Evolutionary conservation across 1,140 invertebrate genomes (phyloP).

Genomic region (Matsumurasca onukii): DNA sequence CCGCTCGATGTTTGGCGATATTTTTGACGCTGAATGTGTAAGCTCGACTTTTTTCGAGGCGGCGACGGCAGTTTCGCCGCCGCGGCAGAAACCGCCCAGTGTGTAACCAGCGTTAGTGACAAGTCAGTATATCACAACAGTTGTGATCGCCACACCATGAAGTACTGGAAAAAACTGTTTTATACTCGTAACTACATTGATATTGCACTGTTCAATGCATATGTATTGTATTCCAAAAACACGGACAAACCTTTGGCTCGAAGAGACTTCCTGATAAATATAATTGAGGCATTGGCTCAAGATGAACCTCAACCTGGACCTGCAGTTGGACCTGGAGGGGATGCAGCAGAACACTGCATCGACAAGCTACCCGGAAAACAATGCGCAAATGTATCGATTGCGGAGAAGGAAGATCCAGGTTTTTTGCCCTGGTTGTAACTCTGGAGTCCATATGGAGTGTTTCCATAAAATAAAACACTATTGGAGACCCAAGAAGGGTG

Average conservation of each 20-base stretch:
- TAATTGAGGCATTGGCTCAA: not conserved
- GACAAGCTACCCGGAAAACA: not conserved
- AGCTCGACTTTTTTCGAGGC: too few species aligned
- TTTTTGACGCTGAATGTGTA: too few species aligned
- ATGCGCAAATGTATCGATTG: not conserved
- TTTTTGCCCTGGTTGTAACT: constrained; percentile 5
- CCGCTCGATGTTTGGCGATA: too few species aligned
- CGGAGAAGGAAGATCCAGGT: not conserved
- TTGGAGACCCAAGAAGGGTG: not conserved
- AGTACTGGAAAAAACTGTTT: constrained; percentile 15
- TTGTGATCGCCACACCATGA: not conserved
- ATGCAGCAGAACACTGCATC: not conserved
- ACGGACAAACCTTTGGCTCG: not conserved
- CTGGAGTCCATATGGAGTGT: not conserved
- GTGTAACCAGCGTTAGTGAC: too few species aligned
- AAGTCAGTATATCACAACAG: not conserved
- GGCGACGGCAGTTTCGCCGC: too few species aligned
- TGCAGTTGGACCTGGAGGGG: not conserved
- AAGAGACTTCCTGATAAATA: not conserved
- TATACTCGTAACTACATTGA: not conserved
- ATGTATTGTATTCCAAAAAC: not conserved
- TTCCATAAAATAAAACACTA: not conserved
- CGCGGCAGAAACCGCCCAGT: too few species aligned
- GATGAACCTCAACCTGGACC: not conserved
- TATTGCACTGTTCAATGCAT: constrained; percentile 5